Evolutionary conservation across 2,888 invertebrate genomes (phyloP), one percentile per base, ranked within the genome.

Genomic region (Anaspis maculata): DNA sequence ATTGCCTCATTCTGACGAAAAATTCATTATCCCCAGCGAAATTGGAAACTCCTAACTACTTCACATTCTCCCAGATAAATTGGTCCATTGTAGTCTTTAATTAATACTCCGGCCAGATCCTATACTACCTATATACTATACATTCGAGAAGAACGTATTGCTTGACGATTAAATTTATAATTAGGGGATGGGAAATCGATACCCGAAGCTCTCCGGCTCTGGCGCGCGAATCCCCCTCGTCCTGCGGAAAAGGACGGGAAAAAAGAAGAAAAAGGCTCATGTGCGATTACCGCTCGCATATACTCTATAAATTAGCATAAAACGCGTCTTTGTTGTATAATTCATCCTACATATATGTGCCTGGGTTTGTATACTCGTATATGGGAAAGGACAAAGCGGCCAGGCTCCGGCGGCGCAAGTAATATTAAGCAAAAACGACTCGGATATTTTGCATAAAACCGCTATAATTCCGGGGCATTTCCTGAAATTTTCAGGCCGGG

Each of bases 41-140:
- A 57, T 57, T 59, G 57, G 57, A 57, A 56, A 54, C 57, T 56
- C 51, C 52, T 49, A 53, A 50, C 56, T 54, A 54, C 54, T 52
- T 49, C 48, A 44, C 36, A 37, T 40, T 44, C 39, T 22, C 34
- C 41, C 42, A 48, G 46, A 54, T 54, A 53, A 54, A 54, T 52
- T 50, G 49, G 45, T 44, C 51, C 54, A 54, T 54, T 54, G 52
- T 54, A 51, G 51, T 54, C 52, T 54, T 54, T 54, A 54, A 54
- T 53, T 52, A 53, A 53, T 45, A 47, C 49, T 49, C 41, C 32
- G 42, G 32, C 32, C 30, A 36, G 41, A 44, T 42, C 45, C 46
- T 44, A 44, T 48, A 45, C 19, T 5, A n/a, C n/a, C n/a, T n/a
- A n/a, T n/a, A n/a, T n/a, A n/a, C n/a, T n/a, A n/a, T n/a, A n/a